Evolutionary conservation across 2,113 vertebrate species (phyloP), one percentile per base, ranked within the genome.

Genomic region (Fukomys damarensis): DNA sequence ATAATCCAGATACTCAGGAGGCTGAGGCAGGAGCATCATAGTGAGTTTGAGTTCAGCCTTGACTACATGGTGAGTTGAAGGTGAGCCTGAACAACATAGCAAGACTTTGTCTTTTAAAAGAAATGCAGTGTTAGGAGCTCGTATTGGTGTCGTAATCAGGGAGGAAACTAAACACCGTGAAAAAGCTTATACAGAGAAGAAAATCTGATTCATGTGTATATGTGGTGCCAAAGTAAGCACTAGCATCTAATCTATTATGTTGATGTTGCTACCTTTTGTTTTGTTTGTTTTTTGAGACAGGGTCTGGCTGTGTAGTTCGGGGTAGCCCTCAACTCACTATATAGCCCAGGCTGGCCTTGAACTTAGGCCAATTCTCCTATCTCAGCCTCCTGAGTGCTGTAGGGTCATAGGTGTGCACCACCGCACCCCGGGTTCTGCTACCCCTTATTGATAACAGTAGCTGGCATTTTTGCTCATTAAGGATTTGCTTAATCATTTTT

Each of bases 401-500:
- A 19, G 49, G 49, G 54, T 54, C n/a, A 54, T 17, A 79, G 76
- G 49, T 17, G 30, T 79, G 76, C 17, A 43, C 30, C 32, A 54
- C 76, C 17, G 22, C 3, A 14, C 28, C 13, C 28, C 13, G 17
- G 43, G 43, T 26, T 32, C 26, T 49, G 74, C 43, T 77, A 16
- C 41, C 28, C 41, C 35, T 66, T n/a, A 26, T 17, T 76, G 14
- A 52, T 90, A 59, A 74, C 56, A 32, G 77, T 58, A 54, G 38
- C 66, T 92, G 56, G 24, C 81, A 41, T 85, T 94, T 35, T 54
- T 79, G 30, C 35, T 49, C 81, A 49, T 74, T 79, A 59, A 94
- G 72, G 76, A 77, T 93, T 96, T 86, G 16, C 91, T 80, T 7
- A 93, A 20, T 79, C 43, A 41, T 86, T 77, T 41, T 81, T 35